Evolutionary conservation across 2,888 invertebrate species (phyloP).

Genomic region (Microdon myrmicae): DNA sequence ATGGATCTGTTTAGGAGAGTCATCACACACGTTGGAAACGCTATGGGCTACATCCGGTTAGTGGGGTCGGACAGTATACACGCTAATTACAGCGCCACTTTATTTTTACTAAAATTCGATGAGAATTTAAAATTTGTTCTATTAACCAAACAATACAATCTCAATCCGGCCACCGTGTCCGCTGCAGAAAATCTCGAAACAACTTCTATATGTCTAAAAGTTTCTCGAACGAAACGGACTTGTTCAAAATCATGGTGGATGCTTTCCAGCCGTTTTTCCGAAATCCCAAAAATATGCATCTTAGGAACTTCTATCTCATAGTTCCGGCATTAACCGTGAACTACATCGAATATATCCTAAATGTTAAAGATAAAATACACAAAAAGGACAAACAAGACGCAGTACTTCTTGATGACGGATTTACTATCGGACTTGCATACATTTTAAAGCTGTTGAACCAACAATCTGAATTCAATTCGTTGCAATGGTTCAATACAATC

Average conservation of each 20-base stretch:
- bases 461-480: constrained; percentile 84
- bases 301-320: constrained; percentile 92
- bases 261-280: constrained; percentile 91
- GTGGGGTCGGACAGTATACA: constrained; percentile 93
- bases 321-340: constrained; percentile 94
- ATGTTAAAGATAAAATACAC: constrained; percentile 90
- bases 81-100: constrained; percentile 89
- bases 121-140: constrained; percentile 73
- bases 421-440: constrained; percentile 94
- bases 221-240: constrained; percentile 73
- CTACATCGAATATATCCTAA: constrained; percentile 92
- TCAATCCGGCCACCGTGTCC: constrained; percentile 72
- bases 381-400: constrained; percentile 80
- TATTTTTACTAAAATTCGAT: constrained; percentile 86
- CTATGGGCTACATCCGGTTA: constrained; percentile 94
- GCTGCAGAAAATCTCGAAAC: constrained; percentile 80
- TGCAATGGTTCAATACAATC: constrained; percentile 95
- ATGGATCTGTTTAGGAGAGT: constrained; percentile 92
- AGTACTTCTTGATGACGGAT: constrained; percentile 97
- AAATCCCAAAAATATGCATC: constrained; percentile 85
- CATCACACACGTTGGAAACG: constrained; percentile 95
- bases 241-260: constrained; percentile 72
- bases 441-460: constrained; percentile 91
- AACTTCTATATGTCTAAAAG: constrained; percentile 83
- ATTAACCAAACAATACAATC: constrained; percentile 71